Percentiles rank a stretch among this genome's conserved stretches.
phyloP scores from a whole-genome alignment of 2,113 vertebrate genomes.

The Rhinolophus ferrumequinum region DNA sequence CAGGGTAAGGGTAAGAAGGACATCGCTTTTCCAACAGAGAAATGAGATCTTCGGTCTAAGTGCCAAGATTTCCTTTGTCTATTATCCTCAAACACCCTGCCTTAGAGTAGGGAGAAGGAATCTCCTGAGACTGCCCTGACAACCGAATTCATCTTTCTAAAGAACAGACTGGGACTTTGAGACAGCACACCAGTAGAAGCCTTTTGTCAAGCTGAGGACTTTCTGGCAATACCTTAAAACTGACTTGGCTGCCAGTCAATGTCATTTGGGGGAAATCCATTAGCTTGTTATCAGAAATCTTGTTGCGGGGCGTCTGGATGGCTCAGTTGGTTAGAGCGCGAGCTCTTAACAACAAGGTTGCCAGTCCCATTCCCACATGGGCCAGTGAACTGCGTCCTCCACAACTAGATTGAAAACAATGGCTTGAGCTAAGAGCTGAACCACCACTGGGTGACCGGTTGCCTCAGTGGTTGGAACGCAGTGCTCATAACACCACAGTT shows the following conservation, averaged over 20 bases:
- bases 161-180: not conserved
- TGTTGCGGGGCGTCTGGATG: too few species aligned
- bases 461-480: too few species aligned
- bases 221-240: conserved; percentile 18
- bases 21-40: not conserved
- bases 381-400: too few species aligned
- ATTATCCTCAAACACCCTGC: not conserved
- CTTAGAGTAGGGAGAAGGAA: not conserved
- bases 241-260: conserved; percentile 32
- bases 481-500: too few species aligned
- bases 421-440: too few species aligned
- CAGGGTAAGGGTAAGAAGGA: not conserved
- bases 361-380: too few species aligned
- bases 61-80: not conserved
- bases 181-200: not conserved
- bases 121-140: not conserved
- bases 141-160: not conserved
- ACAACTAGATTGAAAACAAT: too few species aligned
- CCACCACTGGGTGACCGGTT: too few species aligned
- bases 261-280: conserved; percentile 43
- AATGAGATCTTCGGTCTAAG: not conserved
- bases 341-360: too few species aligned
- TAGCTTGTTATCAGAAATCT: conserved; percentile 46
- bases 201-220: not conserved
- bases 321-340: too few species aligned